Base-by-base conservation (phyloP, 1,140 invertebrate genomes). In the Zaprionus inermis region DNA sequence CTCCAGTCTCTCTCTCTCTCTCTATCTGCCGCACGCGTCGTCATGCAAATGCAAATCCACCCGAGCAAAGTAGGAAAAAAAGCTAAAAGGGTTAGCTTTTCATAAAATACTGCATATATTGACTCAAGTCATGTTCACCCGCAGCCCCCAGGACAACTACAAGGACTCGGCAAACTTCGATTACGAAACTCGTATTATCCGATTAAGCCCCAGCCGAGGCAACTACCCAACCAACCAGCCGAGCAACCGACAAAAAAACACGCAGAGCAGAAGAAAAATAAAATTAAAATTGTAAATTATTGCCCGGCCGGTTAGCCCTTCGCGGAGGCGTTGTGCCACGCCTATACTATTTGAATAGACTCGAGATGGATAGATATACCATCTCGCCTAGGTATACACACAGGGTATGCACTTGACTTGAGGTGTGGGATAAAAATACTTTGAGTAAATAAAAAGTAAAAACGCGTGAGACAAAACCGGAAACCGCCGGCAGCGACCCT, bases 121-220 rank as follows among this genome's bases (percentile, higher is more conserved):
- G 83, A 88, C 83, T 89, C 83, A 80, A 88, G 83, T 89, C 82
- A 85, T 85, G 81, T 85, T 81, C 78, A 85, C 78, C 83, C 73
- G 44, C 55, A 22, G 51, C 20, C 41, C 49, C n/a, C 49, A 18
- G 30, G 54, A 63, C 61, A 57, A 57, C 76, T 66, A 66, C 80
- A 83, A 84, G 77, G 81, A 85, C 81, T 83, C 77, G 65, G 69
- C 83, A 46, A 89, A 89, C 83, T 89, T 88, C 83, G 83, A 88
- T 88, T 88, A 89, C 70, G 56, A 73, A 77, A 67, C 79, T 79
- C 72, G 64, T 57, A 83, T 88, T 89, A 88, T 88, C 84, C 83
- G 80, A 88, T 88, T 88, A 86, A 73, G 69, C 81, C 41, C 41
- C 64, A 32, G 65, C 30, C 41, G 30, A 71, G 61, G 64, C 28